Evolutionary conservation across 1,140 invertebrate genomes (phyloP).

Genomic region (Mya arenaria): DNA sequence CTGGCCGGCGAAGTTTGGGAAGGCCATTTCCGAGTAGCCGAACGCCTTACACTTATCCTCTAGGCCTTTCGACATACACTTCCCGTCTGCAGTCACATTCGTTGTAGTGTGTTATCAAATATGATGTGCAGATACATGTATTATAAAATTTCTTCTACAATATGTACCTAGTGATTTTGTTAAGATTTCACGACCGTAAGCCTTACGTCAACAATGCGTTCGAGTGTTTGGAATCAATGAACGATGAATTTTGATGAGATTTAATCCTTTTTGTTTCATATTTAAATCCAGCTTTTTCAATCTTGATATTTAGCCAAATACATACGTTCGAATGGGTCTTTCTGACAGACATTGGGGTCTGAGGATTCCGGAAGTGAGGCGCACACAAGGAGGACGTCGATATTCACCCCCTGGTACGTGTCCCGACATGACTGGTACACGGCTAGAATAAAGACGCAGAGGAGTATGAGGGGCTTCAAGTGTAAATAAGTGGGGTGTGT

Average conservation of each 20-base stretch:
- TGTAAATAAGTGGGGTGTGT: not conserved
- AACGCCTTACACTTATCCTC: slow-evolving; percentile 58
- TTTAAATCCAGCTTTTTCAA: too few species aligned
- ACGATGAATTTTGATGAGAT: too few species aligned
- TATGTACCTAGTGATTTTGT: too few species aligned
- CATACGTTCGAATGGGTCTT: slow-evolving; percentile 69
- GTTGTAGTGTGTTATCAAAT: too few species aligned
- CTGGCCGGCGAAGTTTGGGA: slow-evolving; percentile 68
- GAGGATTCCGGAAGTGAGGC: slow-evolving; percentile 64
- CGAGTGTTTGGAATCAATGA: too few species aligned
- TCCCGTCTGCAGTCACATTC: slow-evolving; percentile 61
- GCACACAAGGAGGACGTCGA: slow-evolving; percentile 57
- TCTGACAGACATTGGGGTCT: slow-evolving; percentile 63
- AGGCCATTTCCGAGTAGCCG: slow-evolving; percentile 65
- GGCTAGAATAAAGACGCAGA: slow-evolving; percentile 31
- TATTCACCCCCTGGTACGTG: not conserved
- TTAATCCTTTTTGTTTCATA: too few species aligned
- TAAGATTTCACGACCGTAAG: too few species aligned
- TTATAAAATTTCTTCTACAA: too few species aligned
- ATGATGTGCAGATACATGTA: too few species aligned
- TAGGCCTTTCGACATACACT: slow-evolving; percentile 54
- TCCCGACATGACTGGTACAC: slow-evolving; percentile 16
- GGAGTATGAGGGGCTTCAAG: not conserved
- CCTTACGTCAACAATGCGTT: too few species aligned
- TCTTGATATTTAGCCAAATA: too few species aligned